Conservation (phyloP, 2,113 vertebrate species). For the Poeciliopsis retropinna region DNA sequence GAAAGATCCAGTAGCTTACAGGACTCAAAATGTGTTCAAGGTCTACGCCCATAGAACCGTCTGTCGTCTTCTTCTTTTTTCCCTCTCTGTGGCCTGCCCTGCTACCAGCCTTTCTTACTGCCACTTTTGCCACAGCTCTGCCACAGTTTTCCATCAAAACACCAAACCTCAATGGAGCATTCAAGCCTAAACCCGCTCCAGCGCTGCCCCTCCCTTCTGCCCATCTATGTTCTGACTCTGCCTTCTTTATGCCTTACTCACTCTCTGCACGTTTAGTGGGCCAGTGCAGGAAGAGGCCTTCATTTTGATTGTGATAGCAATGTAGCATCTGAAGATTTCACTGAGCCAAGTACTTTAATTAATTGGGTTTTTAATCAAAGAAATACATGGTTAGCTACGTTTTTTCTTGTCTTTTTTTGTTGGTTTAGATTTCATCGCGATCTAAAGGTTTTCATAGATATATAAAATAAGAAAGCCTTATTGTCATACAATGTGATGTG, state of each 20-base stretch:
- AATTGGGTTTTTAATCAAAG: background rate
- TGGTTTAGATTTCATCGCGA: background rate
- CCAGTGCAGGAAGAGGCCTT: constrained; percentile 41
- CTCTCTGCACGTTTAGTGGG: constrained; percentile 39
- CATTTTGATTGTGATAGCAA: constrained; percentile 21
- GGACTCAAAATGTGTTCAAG: constrained; percentile 48
- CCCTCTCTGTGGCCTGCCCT: constrained; percentile 42
- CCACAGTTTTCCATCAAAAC: constrained; percentile 80
- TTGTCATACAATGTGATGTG: too few relatives aligned
- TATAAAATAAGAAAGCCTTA: background rate
- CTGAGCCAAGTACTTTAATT: constrained; percentile 7
- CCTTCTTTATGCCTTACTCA: constrained; percentile 54
- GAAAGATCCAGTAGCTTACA: constrained; percentile 40
- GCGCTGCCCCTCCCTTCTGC: constrained; percentile 61
- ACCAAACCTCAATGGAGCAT: constrained; percentile 82
- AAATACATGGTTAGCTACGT: background rate
- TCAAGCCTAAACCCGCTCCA: constrained; percentile 75
- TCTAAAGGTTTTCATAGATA: background rate
- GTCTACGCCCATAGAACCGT: constrained; percentile 41
- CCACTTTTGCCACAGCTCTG: constrained; percentile 66
- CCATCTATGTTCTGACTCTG: constrained; percentile 63
- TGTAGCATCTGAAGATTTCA: constrained; percentile 29
- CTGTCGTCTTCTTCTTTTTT: constrained; percentile 45
- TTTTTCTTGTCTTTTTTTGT: constrained; percentile 5
- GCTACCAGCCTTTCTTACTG: constrained; percentile 57